Percentiles rank a stretch among this genome's conserved stretches.
phyloP scores from a whole-genome alignment of 2,888 invertebrate genomes.

The Globia sparganii region DNA sequence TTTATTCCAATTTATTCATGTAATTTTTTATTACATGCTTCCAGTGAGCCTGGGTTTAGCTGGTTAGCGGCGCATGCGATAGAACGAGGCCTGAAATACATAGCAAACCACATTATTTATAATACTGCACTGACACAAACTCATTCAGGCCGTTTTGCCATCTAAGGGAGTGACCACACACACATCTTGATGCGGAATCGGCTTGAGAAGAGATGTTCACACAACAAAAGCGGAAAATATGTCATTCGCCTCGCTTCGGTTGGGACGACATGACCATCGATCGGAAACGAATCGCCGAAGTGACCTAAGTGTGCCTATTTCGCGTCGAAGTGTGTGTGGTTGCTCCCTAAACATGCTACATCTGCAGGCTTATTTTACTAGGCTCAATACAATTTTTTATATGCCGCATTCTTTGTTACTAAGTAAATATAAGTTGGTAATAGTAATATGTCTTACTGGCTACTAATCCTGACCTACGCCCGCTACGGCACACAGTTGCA shows the following conservation, averaged over 20 bases:
- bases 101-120: background rate
- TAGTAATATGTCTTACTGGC: background rate
- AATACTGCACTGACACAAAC: background rate
- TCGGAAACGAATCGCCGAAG: background rate
- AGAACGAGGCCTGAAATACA: constrained; percentile 14
- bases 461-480: background rate
- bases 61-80: background rate
- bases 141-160: background rate
- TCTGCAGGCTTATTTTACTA: background rate
- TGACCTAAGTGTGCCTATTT: background rate
- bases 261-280: background rate
- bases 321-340: background rate
- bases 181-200: background rate
- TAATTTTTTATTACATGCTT: no score
- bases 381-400: background rate
- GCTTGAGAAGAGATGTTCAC: background rate
- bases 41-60: background rate
- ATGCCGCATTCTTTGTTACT: background rate
- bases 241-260: background rate
- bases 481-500: background rate
- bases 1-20: constrained; percentile 48
- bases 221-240: background rate
- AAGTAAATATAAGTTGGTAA: background rate
- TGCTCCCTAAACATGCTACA: background rate
- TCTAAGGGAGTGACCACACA: no score